Evolutionary conservation across 2,797 vertebrate species (phyloP).

Genomic region (Arrhamphus sclerolepis): DNA sequence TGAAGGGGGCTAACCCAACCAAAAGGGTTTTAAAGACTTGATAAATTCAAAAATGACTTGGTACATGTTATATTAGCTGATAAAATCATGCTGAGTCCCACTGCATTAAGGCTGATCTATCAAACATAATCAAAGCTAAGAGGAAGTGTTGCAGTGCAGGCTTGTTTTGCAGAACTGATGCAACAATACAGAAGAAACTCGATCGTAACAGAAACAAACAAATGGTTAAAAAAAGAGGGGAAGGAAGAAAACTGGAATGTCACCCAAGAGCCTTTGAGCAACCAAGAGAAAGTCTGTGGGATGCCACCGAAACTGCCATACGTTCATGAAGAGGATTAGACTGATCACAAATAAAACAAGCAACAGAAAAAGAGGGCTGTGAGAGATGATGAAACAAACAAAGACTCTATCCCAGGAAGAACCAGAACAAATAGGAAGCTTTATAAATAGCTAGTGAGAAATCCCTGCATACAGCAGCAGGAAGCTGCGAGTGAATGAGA

Average conservation of each 20-base stretch:
- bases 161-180: conserved; percentile 38
- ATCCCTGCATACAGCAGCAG: conserved; percentile 51
- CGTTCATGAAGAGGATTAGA: neutral
- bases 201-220: conserved; percentile 6
- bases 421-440: conserved; percentile 63
- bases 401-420: conserved; percentile 51
- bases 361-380: neutral
- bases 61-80: neutral
- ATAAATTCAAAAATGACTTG: neutral
- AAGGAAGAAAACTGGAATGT: conserved; percentile 1
- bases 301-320: neutral
- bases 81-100: neutral
- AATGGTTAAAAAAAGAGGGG: neutral
- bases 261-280: neutral
- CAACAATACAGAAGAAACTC: conserved; percentile 57
- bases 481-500: conserved; percentile 59
- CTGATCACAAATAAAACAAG: conserved; percentile 1
- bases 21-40: neutral
- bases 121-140: conserved; percentile 18
- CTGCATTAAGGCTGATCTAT: neutral
- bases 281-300: neutral
- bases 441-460: conserved; percentile 69
- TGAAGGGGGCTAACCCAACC: neutral
- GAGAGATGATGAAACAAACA: conserved; percentile 25
- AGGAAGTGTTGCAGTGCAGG: conserved; percentile 57